Evolutionary conservation across 2,113 vertebrate genomes (phyloP).

Genomic region (Ibidorhyncha struthersii): DNA sequence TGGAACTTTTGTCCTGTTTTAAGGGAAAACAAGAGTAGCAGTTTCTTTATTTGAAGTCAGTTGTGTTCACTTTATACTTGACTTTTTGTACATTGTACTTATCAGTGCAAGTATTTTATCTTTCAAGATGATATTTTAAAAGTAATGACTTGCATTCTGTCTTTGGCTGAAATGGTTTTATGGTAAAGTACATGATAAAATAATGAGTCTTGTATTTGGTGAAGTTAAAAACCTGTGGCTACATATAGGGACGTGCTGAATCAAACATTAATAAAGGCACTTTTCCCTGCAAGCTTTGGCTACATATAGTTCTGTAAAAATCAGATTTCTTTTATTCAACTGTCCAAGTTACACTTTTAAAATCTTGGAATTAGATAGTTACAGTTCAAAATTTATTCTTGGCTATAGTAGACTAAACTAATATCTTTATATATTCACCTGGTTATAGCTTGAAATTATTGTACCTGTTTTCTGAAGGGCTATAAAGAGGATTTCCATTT

Average conservation of each 20-base stretch:
- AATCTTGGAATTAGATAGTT: neutral
- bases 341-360: neutral
- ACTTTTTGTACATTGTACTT: neutral
- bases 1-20: conserved; percentile 68
- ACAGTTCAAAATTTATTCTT: neutral
- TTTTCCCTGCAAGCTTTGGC: neutral
- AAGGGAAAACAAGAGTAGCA: neutral
- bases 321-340: neutral
- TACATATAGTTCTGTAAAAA: neutral
- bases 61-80: neutral
- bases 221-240: neutral
- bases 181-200: neutral
- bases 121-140: neutral
- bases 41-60: neutral
- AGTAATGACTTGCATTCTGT: neutral
- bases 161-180: neutral
- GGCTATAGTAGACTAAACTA: neutral
- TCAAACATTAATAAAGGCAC: neutral
- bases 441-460: neutral
- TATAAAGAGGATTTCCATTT: neutral
- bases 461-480: neutral
- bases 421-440: neutral
- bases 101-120: neutral
- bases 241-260: neutral
- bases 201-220: neutral